phyloP scores from a whole-genome alignment of 2,888 invertebrate species.

The Dicyrtomina minuta region DNA sequence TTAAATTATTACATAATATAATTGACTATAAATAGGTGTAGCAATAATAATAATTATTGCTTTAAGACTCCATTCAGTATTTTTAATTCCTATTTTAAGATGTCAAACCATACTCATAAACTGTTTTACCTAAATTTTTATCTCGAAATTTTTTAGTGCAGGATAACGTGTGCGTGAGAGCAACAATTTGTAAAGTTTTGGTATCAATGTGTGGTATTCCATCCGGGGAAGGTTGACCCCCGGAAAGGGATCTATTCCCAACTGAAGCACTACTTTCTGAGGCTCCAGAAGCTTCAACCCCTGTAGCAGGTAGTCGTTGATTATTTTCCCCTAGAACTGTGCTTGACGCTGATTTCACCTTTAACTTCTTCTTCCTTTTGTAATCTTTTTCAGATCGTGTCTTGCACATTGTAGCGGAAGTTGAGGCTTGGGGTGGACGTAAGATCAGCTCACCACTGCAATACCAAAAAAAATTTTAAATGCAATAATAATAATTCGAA shows the following conservation, averaged over 20 bases:
- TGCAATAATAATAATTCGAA: too few species aligned
- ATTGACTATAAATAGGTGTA: too few species aligned
- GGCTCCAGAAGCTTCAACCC: background rate
- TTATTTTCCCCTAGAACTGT: background rate
- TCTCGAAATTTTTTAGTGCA: conserved; percentile 54
- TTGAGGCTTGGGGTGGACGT: background rate
- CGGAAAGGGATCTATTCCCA: background rate
- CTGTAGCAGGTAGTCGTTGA: background rate
- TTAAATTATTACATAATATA: background rate
- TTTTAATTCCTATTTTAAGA: too few species aligned
- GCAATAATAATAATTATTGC: too few species aligned
- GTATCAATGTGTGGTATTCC: conserved; percentile 40
- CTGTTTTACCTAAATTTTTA: conserved; percentile 41
- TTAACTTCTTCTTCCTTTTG: conserved; percentile 22
- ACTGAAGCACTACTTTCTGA: background rate
- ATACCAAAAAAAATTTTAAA: background rate
- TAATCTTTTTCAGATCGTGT: background rate
- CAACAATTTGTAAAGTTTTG: conserved; percentile 54
- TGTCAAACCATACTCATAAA: too few species aligned
- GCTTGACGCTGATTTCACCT: conserved; percentile 8
- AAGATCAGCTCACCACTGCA: background rate
- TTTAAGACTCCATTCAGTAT: too few species aligned
- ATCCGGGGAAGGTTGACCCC: conserved; percentile 29
- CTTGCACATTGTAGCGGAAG: background rate
- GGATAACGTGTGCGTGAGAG: conserved; percentile 54